Base-by-base conservation (phyloP, 1,140 invertebrate species). In the Psilanteris sp. region DNA sequence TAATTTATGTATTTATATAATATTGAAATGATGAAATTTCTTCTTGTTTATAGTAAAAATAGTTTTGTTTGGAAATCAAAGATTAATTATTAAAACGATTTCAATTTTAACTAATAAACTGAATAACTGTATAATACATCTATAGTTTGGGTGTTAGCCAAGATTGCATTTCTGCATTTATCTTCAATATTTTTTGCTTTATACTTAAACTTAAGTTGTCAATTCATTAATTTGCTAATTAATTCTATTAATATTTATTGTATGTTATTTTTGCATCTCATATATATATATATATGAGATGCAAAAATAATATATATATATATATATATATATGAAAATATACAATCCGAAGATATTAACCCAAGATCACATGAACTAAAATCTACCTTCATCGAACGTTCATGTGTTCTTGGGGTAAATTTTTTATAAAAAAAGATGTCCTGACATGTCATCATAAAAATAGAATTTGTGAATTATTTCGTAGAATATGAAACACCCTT, bases 51-150 rank as follows among this genome's bases (percentile, higher is more conserved):
- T 9, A 9, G 8, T 26, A 29, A 46, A 55, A 44, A 61, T 59
- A 54, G 59, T 61, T 73, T 44, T 29, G 29, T 59, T 66, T 11
- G 4, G 9, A 64, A 54, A 14, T 1, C 41, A 50, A 73, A 73
- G 18, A 73, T 66, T 54, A 64, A 57, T 66, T 73, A 50, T 73
- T 73, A 59, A 73, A 73, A 66, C 52, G 31, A 67, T 54, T 67
- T 67, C 54, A 74, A 67, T 61, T 66, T 73, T 44, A 74, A 74
- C 43, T 61, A 74, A 67, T n/a, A n/a, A n/a, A n/a, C n/a, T n/a
- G n/a, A n/a, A n/a, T 74, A 46, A 59, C 11, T 74, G 54, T 74
- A 74, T 67, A 61, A n/a, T n/a, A n/a, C n/a, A 44, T 7, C 26
- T 16, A 43, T 24, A 10, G 7, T 24, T 72, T 77, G 74, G 74